Conservation (phyloP, 2,113 vertebrate species). For the Hypanus sabinus region DNA sequence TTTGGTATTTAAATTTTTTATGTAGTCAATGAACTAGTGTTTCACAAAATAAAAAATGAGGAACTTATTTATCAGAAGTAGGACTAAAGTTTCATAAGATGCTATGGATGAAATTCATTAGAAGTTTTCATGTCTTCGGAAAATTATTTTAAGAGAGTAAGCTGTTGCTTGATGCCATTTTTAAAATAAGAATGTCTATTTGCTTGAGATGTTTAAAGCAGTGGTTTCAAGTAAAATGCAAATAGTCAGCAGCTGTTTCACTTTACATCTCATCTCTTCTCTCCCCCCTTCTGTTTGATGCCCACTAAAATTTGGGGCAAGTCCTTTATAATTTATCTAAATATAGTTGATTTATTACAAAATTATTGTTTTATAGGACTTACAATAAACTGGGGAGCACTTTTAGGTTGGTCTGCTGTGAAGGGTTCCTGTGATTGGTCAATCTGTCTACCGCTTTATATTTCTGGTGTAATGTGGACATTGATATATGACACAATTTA, state of each 20-base stretch:
- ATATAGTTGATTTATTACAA: neutral
- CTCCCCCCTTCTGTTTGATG: too few relatives aligned
- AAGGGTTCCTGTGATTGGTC: constrained; percentile 79
- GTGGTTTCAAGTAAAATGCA: neutral
- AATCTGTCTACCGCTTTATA: constrained; percentile 83
- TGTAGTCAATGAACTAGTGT: neutral
- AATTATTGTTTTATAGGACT: constrained; percentile 59
- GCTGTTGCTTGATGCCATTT: neutral
- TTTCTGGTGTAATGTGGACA: constrained; percentile 89
- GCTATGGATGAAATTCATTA: neutral
- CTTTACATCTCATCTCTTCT: neutral
- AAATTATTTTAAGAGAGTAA: neutral
- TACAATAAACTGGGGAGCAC: constrained; percentile 87
- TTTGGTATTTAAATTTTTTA: too few relatives aligned
- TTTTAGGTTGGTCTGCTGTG: constrained; percentile 88
- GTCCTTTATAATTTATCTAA: neutral
- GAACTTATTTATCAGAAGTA: neutral
- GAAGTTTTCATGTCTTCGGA: neutral
- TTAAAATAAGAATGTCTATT: neutral
- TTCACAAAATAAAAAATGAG: neutral
- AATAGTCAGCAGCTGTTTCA: neutral
- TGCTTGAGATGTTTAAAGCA: neutral
- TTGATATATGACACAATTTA: constrained; percentile 92
- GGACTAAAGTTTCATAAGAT: neutral
- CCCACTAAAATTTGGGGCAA: neutral